Base-by-base conservation (phyloP, 2,113 vertebrate species). In the Platycercus adscitus region DNA sequence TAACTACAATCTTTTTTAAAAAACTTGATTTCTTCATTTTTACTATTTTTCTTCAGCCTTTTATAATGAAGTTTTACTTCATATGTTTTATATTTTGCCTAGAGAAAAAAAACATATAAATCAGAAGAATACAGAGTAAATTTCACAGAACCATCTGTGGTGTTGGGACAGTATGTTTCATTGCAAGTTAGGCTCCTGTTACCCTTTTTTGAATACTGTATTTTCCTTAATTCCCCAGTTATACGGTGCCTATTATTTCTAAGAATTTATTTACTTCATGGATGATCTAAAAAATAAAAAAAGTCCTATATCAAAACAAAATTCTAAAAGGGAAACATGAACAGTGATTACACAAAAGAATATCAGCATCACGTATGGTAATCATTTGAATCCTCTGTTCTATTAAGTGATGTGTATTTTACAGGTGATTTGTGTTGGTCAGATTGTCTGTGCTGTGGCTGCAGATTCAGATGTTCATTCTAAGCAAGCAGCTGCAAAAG, bases 391-490 rank as follows among this genome's bases (percentile, higher is more conserved):
- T 75, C 35, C 17, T 29, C 31, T 46, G 3, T 58, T 64, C 31
- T 41, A 2, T 55, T 25, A 52, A 3, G 4, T 47, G 55, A 11
- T 91, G 17, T 79, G 24, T 83, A 43, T 91, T 90, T 91, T 56
- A 13, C 86, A 98, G 98, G 98, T 98, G 25, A 93, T 95, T 53
- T 98, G 98, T 4, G 97, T 98, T 81, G 98, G 98, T 70, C 98
- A 98, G 84, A 78, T 98, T 72, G 81, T 98, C 87, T 98, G 98
- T 86, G 98, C 97, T 60, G 98, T 98, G 76, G 94, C 93, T 15
- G 98, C 98, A 5, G 97, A 98, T 86, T 97, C 97, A 39, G 92
- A 96, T 3, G 49, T 89, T 29, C 97, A 97, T 78, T 98, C 97
- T 26, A 98, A 97, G 81, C 81, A 78, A 61, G 98, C 98, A 47